Evolutionary conservation across 2,113 vertebrate species (phyloP).

Genomic region (Psilopsiagon aurifrons): DNA sequence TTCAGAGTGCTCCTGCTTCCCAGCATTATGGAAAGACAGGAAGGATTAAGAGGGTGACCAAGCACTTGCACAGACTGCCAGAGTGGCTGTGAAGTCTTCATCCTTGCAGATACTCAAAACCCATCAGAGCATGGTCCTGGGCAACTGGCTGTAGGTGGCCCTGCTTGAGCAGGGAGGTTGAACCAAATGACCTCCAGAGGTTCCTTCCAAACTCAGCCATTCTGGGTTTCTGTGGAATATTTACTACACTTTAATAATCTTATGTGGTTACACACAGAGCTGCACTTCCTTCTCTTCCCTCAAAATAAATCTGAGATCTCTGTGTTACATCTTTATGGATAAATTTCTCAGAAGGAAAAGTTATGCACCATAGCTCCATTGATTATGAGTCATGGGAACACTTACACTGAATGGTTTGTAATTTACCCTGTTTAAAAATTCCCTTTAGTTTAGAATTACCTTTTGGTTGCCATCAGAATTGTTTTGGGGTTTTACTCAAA

Average conservation of each 20-base stretch:
- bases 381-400: not conserved
- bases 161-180: not conserved
- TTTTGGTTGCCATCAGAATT: not conserved
- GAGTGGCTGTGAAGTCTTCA: not conserved
- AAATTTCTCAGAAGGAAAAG: not conserved
- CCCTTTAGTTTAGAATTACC: not conserved
- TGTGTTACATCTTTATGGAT: not conserved
- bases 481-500: not conserved
- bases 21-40: not conserved
- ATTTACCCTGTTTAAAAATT: not conserved
- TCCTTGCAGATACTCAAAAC: not conserved
- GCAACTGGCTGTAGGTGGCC: not conserved
- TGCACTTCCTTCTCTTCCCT: not conserved
- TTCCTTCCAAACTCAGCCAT: not conserved
- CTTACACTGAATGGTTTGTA: not conserved
- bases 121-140: not conserved
- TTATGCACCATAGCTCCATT: accelerated
- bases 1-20: not conserved
- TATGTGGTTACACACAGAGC: not conserved
- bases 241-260: not conserved
- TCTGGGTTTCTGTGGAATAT: not conserved
- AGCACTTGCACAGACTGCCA: not conserved
- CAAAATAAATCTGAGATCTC: not conserved
- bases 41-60: not conserved
- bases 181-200: not conserved